Percentiles rank a stretch among this genome's conserved stretches.
Evolutionary conservation across 2,797 vertebrate species (phyloP).

Genomic region (Mormyrus proboscirostris): DNA sequence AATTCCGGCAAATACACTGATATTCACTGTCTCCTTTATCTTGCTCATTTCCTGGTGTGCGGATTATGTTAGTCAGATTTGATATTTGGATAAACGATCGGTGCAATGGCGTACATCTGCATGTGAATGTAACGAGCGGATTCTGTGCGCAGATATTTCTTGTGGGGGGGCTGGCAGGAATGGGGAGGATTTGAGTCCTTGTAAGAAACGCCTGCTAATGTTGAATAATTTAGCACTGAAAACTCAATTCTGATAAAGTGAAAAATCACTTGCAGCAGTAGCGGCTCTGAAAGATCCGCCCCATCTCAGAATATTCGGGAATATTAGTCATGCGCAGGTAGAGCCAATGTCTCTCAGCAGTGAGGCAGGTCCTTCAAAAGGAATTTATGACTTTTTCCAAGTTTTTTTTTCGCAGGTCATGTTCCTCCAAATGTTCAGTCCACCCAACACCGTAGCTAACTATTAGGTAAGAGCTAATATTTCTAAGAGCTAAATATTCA

Average conservation of each 20-base stretch:
- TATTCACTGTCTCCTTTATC: not conserved
- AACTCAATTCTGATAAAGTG: slow-evolving; percentile 47
- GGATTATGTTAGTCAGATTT: slow-evolving; percentile 48
- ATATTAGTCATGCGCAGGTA: not conserved
- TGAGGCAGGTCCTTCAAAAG: not conserved
- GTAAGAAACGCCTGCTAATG: slow-evolving; percentile 61
- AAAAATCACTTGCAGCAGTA: not conserved
- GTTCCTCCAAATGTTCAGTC: not conserved
- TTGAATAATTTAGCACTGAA: slow-evolving; percentile 47
- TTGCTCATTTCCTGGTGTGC: slow-evolving; percentile 37
- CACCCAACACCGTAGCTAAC: not conserved
- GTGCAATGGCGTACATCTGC: slow-evolving; percentile 64
- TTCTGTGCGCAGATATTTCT: slow-evolving; percentile 60
- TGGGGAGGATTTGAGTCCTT: slow-evolving; percentile 58
- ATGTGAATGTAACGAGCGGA: slow-evolving; percentile 67
- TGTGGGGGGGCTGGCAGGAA: slow-evolving; percentile 60
- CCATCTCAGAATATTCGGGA: not conserved
- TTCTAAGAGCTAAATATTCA: not conserved
- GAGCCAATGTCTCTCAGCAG: not conserved
- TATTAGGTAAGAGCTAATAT: not conserved
- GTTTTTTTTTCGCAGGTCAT: not conserved
- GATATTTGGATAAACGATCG: slow-evolving; percentile 61
- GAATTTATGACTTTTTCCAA: not conserved
- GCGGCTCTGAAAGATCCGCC: not conserved
- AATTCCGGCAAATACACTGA: not conserved